Base-by-base conservation (phyloP, 2,797 vertebrate species). In the Heliangelus exortis region DNA sequence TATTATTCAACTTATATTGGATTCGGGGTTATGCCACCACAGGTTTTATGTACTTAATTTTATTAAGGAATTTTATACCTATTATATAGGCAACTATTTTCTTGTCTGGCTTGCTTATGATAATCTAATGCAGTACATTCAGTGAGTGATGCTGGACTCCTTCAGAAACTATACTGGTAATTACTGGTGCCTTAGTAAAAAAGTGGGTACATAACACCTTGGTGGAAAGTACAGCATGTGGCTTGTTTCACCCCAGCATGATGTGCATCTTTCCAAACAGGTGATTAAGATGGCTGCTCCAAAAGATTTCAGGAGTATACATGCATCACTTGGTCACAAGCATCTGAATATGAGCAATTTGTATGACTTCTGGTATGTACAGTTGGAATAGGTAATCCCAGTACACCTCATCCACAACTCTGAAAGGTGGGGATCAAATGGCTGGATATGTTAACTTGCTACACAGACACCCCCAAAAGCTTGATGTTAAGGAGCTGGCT, bases 151-250 rank as follows among this genome's bases (percentile, higher is more conserved):
- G 22, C 95, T 95, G 93, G 65, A 75, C 88, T 90, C 92, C 80
- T 33, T 90, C 76, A 83, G 87, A 94, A 92, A 76, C 77, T 82
- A 79, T 67, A 92, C 76, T 65, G 71, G 85, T 95, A 73, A 88
- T 95, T 96, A 93, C 90, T 93, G 90, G 94, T 97, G 97, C 97
- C 97, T 97, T 97, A 97, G 94, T 97, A 96, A 96, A 97, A 97
- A 67, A 61, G 29, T 90, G 92, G 83, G 85, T 92, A 71, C 78
- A 55, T 97, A 92, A 96, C 89, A 93, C 93, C 89, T 84, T 90
- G 92, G 84, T 95, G 83, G 75, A 80, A 90, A 28, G 84, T 87
- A 87, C 90, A 83, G 84, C 90, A 65, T 81, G 84, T 84, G 71
- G 61, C 79, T 94, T 78, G 54, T 95, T 90, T 91, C 51, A 83